Evolutionary conservation across 1,140 invertebrate genomes (phyloP), one percentile per base, ranked within the genome.

Genomic region (Pseudobourletiella spinata): DNA sequence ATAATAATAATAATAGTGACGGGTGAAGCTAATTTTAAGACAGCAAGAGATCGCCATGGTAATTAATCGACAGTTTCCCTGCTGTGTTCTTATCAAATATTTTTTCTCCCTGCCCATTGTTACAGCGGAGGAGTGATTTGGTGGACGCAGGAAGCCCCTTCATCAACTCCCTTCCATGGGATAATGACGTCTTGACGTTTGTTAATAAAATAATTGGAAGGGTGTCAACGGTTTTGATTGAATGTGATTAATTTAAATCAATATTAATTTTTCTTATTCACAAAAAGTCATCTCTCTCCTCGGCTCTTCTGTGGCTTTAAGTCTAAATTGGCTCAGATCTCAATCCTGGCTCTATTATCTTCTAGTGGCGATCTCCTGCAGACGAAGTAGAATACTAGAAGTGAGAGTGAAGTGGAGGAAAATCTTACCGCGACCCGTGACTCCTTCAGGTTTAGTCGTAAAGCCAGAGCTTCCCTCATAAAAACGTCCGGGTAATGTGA

Each of bases 381-480:
- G n/a, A n/a, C n/a, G n/a, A n/a, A n/a, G n/a, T n/a, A n/a, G n/a
- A n/a, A n/a, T n/a, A n/a, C n/a, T n/a, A n/a, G n/a, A n/a, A n/a
- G n/a, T n/a, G n/a, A n/a, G n/a, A n/a, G n/a, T n/a, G n/a, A n/a
- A n/a, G n/a, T n/a, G n/a, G n/a, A n/a, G n/a, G n/a, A n/a, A n/a
- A n/a, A n/a, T n/a, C 88, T 89, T 81, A 97, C 94, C 79, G 97
- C 95, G 61, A 99, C 95, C 76, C 96, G 83, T 71, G 92, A 96
- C 78, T 99, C 96, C 70, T 97, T 95, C 51, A 99, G 84, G 73
- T 97, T 93, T 44, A 99, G 82, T 72, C 93, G 81, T 82, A 96
- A 86, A 48, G 95, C 95, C 59, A 98, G 78, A 0, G 93, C 89
- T 74, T 98, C 94, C 67, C 95, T 83, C 81, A 83, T 82, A 74